Base-by-base conservation (phyloP, 1,140 invertebrate genomes). In the Caenorhabditis briggsae region DNA sequence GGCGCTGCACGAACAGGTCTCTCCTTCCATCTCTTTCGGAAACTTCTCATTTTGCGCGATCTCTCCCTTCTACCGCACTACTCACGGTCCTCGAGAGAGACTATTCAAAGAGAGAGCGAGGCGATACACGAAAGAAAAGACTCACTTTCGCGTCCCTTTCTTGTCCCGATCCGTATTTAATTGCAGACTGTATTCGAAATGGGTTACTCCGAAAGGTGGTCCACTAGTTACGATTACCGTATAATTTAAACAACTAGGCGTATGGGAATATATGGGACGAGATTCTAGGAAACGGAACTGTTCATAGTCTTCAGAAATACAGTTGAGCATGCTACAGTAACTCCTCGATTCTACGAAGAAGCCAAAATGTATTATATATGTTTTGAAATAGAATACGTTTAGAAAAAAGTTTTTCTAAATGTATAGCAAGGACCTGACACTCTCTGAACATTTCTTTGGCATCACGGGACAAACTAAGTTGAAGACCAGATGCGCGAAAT, bases 21-120 rank as follows among this genome's bases (percentile, higher is more conserved):
- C 70, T 78, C 33, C 70, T 33, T 50, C 70, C 70, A 78, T 78
- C 46, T 78, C 70, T 78, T 78, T 78, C 46, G 33, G 70, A 78
- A 78, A 78, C 70, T 78, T 78, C 70, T 78, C 70, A 78, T 78
- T 78, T 78, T 78, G 70, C 70, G 70, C 46, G 70, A 78, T 78
- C 70, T 78, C 70, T 78, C 70, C 53, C 43, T 78, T 78, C 70
- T 78, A 78, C 70, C 70, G 70, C 70, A 78, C 70, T 78, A 78
- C 70, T 78, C 70, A 78, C n/a, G 46, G 70, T n/a, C 70, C 70
- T 78, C 70, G 70, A 78, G 70, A 78, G 46, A 78, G 20, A 53
- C 70, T 78, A 53, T 78, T 78, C 70, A 78, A 78, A 78, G 70
- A 78, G 70, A 78, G 70, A 78, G 33, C 46, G 70, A 78, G 70